These are phyloP conservation scores for Cydia amplana DNA, from an alignment of 1,140 invertebrate species.

Conservation along the genomic window DNA sequence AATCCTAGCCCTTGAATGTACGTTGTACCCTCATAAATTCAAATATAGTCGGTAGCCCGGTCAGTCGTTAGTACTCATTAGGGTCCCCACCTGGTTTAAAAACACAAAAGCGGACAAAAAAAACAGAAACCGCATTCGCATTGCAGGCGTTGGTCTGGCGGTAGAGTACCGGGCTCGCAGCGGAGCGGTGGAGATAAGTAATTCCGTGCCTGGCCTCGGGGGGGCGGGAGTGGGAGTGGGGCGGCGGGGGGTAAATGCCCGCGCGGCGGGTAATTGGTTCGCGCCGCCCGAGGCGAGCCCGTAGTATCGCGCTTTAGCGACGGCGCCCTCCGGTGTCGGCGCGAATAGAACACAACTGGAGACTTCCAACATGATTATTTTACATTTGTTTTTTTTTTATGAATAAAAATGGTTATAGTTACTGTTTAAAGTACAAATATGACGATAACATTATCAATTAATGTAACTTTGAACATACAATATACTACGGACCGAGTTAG, in stretches of 20 bases:
- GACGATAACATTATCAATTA: too few relatives aligned
- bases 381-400: constrained; percentile 36
- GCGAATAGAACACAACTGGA: constrained; percentile 47
- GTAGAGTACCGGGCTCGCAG: constrained; percentile 64
- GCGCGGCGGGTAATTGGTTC: constrained; percentile 77
- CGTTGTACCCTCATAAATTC: constrained; percentile 11
- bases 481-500: too few relatives aligned
- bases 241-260: constrained; percentile 63
- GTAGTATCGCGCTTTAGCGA: constrained; percentile 82
- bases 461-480: too few relatives aligned
- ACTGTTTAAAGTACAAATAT: too few relatives aligned
- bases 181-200: constrained; percentile 59
- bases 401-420: too few relatives aligned
- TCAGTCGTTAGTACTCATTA: constrained; percentile 30
- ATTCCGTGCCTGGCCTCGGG: constrained; percentile 43
- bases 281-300: constrained; percentile 78
- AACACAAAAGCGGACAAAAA: constrained; percentile 37
- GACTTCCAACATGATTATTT: constrained; percentile 43
- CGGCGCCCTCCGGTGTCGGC: constrained; percentile 75
- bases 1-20: constrained; percentile 2
- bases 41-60: constrained; percentile 4
- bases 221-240: constrained; percentile 40
- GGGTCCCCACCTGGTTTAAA: constrained; percentile 29
- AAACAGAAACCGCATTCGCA: constrained; percentile 62
- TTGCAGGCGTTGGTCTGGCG: constrained; percentile 68